Conservation (phyloP, 1,140 invertebrate genomes). For the Dreissena polymorpha region DNA sequence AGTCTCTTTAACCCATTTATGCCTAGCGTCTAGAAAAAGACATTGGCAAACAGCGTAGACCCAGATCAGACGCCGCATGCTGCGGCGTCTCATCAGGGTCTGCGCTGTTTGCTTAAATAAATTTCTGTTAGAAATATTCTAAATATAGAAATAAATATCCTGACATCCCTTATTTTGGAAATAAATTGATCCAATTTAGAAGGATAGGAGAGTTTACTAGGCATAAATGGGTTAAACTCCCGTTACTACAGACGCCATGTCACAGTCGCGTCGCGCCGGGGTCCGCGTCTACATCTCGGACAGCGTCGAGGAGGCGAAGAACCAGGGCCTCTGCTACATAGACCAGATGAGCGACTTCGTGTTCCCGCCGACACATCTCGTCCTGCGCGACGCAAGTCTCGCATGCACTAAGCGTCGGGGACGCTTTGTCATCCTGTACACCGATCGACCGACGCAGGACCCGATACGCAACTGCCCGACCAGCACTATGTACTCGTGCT, state of each 20-base stretch:
- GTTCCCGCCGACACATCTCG: conserved; percentile 25
- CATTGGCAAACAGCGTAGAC: too few relatives aligned
- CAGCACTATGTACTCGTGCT: conserved; percentile 60
- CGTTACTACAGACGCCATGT: conserved; percentile 43
- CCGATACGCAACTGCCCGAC: conserved; percentile 56
- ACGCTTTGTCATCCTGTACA: conserved; percentile 57
- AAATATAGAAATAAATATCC: too few relatives aligned
- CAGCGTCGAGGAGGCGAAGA: conserved; percentile 50
- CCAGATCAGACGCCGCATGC: too few relatives aligned
- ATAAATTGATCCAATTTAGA: too few relatives aligned
- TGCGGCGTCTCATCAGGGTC: too few relatives aligned
- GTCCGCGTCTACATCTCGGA: conserved; percentile 58
- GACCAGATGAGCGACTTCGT: conserved; percentile 51
- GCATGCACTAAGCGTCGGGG: conserved; percentile 34
- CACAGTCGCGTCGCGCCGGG: conserved; percentile 52
- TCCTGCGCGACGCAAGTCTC: conserved; percentile 31
- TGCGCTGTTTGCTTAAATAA: too few relatives aligned
- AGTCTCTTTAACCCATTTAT: too few relatives aligned
- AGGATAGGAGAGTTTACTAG: too few relatives aligned
- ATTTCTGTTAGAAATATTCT: too few relatives aligned
- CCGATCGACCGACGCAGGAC: conserved; percentile 55
- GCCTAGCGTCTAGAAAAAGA: too few relatives aligned
- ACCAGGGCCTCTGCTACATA: conserved; percentile 60
- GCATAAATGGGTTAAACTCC: too few relatives aligned
- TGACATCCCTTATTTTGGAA: too few relatives aligned